Conservation (phyloP, 2,797 vertebrate species). For the Smutsia temminckii region DNA sequence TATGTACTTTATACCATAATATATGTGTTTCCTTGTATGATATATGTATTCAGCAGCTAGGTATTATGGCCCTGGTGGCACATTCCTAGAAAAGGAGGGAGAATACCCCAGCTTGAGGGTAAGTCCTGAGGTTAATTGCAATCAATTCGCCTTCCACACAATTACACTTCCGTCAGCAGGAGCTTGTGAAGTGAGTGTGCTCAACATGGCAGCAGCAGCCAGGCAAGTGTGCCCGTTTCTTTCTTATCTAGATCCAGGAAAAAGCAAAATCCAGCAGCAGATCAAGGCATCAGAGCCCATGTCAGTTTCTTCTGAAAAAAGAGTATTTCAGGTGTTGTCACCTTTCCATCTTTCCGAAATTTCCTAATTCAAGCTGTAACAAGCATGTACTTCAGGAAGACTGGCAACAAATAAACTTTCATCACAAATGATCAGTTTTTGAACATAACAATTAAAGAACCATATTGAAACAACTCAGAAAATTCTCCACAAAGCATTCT, state of each 20-base stretch:
- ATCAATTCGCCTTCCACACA: constrained; percentile 92
- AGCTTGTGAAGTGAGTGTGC: constrained; percentile 83
- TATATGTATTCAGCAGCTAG: constrained; percentile 82
- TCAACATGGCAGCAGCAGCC: constrained; percentile 76
- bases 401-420: constrained; percentile 4
- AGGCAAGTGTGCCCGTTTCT: constrained; percentile 69
- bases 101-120: constrained; percentile 84
- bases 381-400: constrained; percentile 5
- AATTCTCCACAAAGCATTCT: neutral
- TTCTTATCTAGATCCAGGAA: constrained; percentile 67
- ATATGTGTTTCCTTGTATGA: constrained; percentile 78
- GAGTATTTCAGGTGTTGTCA: constrained; percentile 69
- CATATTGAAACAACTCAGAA: neutral
- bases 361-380: constrained; percentile 34
- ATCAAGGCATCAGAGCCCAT: constrained; percentile 63
- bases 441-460: neutral
- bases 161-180: constrained; percentile 93
- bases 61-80: constrained; percentile 72
- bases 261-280: constrained; percentile 75
- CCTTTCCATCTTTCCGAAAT: constrained; percentile 63
- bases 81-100: constrained; percentile 82
- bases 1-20: constrained; percentile 84
- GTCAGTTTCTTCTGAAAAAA: constrained; percentile 73
- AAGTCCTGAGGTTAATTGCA: constrained; percentile 88
- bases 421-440: constrained; percentile 46